Base-by-base conservation (phyloP, 2,797 vertebrate genomes). In the Centroberyx gerrardi region DNA sequence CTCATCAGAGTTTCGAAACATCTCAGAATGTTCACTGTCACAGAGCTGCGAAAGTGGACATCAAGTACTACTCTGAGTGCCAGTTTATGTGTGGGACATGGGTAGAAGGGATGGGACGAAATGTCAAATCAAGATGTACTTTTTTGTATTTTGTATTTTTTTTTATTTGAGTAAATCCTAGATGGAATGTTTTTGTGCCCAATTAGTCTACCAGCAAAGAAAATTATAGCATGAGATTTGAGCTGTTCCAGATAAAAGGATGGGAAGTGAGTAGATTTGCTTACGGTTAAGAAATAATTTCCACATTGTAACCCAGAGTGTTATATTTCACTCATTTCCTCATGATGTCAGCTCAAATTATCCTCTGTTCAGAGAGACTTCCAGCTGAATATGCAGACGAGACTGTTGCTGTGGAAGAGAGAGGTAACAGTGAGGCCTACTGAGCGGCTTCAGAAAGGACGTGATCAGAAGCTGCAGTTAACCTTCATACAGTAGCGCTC, bases 1-100 rank as follows among this genome's bases (percentile, higher is more conserved):
- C 70, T 64, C 14, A 0, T 29, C 4, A 15, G 36, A 18, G 8
- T 22, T 31, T 3, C 53, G 31, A 68, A 76, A 74, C 68, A 40
- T 74, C 49, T 74, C 49, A 48, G 48, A 73, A 1, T 59, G 28
- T 46, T 18, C 18, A 18, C 29, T 13, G 49, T 29, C 0, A 18
- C 31, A 17, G 33, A 62, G 51, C 51, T 44, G 27, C 56, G 58
- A 66, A 63, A 40, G 27, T 15, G 27, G 52, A 51, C 1, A 7
- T 17, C 7, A 13, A 55, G 12, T 48, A 48, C 4, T 48, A 17
- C 3, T 44, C 42, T 44, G 4, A 48, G 13, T 48, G 6, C 7
- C 4, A 33, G 7, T 33, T 40, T 7, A 10, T 10, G 0, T 40
- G 38, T 40, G 7, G 38, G 5, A 7, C 5, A 40, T 40, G 38